Conservation (phyloP, 2,797 vertebrate species). For the Parambassis ranga region DNA sequence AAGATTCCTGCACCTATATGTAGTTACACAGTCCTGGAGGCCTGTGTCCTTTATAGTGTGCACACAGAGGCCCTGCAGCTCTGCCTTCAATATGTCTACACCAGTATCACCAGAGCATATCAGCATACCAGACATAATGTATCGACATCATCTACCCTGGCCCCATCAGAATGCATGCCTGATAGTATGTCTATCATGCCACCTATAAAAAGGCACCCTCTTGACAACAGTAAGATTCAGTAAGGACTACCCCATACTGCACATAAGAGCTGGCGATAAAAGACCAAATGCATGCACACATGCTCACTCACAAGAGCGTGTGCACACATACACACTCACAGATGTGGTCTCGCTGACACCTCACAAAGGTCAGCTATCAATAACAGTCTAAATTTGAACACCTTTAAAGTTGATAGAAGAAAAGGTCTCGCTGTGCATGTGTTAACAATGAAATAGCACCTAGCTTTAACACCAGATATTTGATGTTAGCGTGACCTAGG, state of each 20-base stretch:
- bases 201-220: slow-evolving; percentile 64
- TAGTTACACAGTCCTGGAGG: slow-evolving; percentile 9
- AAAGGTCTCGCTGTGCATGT: slow-evolving; percentile 12
- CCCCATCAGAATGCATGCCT: slow-evolving; percentile 25
- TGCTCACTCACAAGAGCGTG: slow-evolving; percentile 13
- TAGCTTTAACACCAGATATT: not conserved
- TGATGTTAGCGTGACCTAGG: not conserved
- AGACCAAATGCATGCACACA: slow-evolving; percentile 47
- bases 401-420: slow-evolving; percentile 58
- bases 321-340: slow-evolving; percentile 13
- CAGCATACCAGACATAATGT: slow-evolving; percentile 53
- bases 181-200: slow-evolving; percentile 39
- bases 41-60: slow-evolving; percentile 8
- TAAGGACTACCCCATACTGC: slow-evolving; percentile 30
- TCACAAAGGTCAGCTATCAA: slow-evolving; percentile 78
- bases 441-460: slow-evolving; percentile 9
- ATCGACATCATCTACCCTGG: slow-evolving; percentile 39
- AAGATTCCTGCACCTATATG: slow-evolving; percentile 30
- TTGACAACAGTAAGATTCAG: slow-evolving; percentile 54
- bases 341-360: slow-evolving; percentile 60
- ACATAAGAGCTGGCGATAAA: slow-evolving; percentile 56
- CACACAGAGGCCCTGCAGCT: not conserved
- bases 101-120: slow-evolving; percentile 16
- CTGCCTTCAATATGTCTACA: slow-evolving; percentile 15
- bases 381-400: slow-evolving; percentile 72